Percentiles rank a stretch among this genome's conserved stretches.
Evolutionary conservation across 2,113 vertebrate species (phyloP).

Genomic region (Gopherus evgoodei): DNA sequence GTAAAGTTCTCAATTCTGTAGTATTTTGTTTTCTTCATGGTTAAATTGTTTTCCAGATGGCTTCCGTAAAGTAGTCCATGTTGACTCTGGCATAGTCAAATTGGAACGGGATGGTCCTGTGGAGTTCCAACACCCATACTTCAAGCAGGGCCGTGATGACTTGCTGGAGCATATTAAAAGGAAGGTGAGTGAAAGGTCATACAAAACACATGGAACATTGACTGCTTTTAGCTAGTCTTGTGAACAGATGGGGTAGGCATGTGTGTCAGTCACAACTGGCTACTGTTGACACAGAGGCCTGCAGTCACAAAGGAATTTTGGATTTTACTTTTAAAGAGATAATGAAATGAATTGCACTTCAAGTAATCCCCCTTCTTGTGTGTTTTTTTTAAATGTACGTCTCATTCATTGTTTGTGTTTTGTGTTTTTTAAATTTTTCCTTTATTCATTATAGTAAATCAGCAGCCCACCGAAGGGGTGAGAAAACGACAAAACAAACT

Average conservation of each 20-base stretch:
- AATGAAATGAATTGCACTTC: background rate
- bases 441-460: background rate
- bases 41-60: constrained; percentile 85
- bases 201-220: background rate
- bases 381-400: no score
- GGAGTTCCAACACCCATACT: constrained; percentile 95
- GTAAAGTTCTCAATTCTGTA: background rate
- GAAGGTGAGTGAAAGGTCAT: constrained; percentile 82
- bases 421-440: background rate
- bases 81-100: constrained; percentile 93
- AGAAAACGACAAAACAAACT: background rate
- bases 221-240: background rate
- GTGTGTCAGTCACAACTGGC: background rate
- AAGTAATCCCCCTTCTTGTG: background rate
- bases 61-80: constrained; percentile 95
- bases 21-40: background rate
- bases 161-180: constrained; percentile 96
- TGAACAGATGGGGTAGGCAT: background rate
- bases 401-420: background rate
- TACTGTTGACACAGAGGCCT: background rate
- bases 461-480: background rate
- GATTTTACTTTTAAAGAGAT: background rate
- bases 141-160: constrained; percentile 94
- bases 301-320: background rate
- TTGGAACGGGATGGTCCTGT: constrained; percentile 93